These are phyloP conservation scores for Dastarcus helophoroides DNA, from an alignment of 2,888 invertebrate species.

Conservation along the genomic window DNA sequence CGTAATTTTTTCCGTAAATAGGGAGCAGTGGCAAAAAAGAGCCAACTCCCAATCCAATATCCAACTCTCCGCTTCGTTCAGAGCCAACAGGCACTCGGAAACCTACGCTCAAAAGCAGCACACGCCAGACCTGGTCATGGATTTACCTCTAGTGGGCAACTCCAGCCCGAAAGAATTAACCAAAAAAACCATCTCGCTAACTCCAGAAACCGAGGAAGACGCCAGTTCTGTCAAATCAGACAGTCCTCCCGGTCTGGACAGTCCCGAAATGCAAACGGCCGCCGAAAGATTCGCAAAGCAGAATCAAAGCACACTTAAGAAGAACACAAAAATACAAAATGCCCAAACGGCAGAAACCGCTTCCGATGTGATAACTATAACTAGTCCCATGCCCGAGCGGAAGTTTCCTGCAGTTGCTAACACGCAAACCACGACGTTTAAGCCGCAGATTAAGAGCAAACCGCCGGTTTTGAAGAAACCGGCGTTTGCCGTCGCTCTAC, in stretches of 20 bases:
- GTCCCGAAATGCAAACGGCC: constrained; percentile 58
- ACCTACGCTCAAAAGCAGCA: constrained; percentile 37
- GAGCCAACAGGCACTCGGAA: constrained; percentile 32
- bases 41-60: constrained; percentile 42
- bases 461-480: constrained; percentile 69
- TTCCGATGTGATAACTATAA: constrained; percentile 25
- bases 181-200: constrained; percentile 30
- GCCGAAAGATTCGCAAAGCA: constrained; percentile 70
- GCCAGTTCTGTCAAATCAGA: constrained; percentile 24
- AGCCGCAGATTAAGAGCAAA: constrained; percentile 68
- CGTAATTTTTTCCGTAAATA: constrained; percentile 40
- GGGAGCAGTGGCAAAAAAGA: constrained; percentile 51
- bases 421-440: constrained; percentile 38
- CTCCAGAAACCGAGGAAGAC: constrained; percentile 31
- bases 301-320: constrained; percentile 67
- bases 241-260: constrained; percentile 38
- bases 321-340: constrained; percentile 44
- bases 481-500: constrained; percentile 39
- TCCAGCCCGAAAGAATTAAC: constrained; percentile 31
- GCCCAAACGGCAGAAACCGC: constrained; percentile 21
- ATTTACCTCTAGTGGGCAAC: constrained; percentile 51
- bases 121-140: constrained; percentile 75
- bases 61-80: constrained; percentile 24
- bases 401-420: constrained; percentile 28
- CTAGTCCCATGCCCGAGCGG: constrained; percentile 31